Conservation (phyloP, 2,888 invertebrate species). For the Tridacna gigas region DNA sequence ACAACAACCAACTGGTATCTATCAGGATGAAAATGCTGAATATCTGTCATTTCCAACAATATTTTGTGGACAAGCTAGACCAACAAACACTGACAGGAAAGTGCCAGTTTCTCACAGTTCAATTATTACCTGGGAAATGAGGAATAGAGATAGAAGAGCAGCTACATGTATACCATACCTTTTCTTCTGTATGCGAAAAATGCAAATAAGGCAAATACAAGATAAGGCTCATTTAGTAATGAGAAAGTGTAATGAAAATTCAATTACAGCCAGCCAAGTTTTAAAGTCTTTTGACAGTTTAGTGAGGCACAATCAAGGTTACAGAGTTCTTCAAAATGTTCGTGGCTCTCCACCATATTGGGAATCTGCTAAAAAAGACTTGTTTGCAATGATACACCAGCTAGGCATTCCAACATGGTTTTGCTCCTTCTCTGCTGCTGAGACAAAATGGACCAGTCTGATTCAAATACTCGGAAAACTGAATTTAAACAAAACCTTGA, state of each 20-base stretch:
- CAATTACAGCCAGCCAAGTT: background rate
- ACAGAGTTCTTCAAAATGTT: no score
- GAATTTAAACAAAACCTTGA: constrained; percentile 16
- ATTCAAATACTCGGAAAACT: constrained; percentile 32
- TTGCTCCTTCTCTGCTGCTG: no score
- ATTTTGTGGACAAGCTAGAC: constrained; percentile 41
- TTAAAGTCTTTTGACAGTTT: background rate
- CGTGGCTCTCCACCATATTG: no score
- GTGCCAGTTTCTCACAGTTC: constrained; percentile 31
- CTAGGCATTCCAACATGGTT: no score
- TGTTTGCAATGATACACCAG: no score
- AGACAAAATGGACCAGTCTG: constrained; percentile 61
- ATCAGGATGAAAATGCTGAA: constrained; percentile 23
- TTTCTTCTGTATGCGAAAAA: constrained; percentile 51
- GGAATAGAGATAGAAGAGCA: constrained; percentile 45
- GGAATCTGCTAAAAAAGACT: no score
- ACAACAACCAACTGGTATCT: background rate
- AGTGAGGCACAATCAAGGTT: background rate
- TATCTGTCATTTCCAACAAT: constrained; percentile 43
- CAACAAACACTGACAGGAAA: constrained; percentile 26
- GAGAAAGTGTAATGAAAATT: constrained; percentile 31
- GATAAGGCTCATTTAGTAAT: constrained; percentile 21
- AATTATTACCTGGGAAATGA: constrained; percentile 38
- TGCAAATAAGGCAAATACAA: constrained; percentile 45
- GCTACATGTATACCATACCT: constrained; percentile 42